Evolutionary conservation across 2,113 vertebrate species (phyloP).

Genomic region (Vireo altiloquus): DNA sequence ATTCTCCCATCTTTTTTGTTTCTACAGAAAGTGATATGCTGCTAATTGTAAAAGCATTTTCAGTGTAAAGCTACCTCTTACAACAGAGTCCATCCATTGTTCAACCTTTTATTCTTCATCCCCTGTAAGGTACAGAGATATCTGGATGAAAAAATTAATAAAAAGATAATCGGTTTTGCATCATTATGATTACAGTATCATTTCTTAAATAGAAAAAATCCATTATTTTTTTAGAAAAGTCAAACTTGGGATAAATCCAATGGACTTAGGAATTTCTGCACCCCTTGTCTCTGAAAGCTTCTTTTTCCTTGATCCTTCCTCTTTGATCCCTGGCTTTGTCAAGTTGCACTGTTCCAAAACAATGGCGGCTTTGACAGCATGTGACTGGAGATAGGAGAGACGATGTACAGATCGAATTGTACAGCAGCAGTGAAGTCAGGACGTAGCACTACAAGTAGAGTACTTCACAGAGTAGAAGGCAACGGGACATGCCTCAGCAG

Average conservation of each 20-base stretch:
- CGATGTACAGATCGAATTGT: fast-evolving
- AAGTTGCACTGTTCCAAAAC: background rate
- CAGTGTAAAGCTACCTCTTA: background rate
- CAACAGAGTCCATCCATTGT: background rate
- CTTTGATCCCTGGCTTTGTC: background rate
- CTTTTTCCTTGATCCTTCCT: background rate
- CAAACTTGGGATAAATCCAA: background rate
- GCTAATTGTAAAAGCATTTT: background rate
- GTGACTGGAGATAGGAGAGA: background rate
- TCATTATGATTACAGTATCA: background rate
- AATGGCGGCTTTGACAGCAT: background rate
- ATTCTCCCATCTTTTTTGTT: background rate
- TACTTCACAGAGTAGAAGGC: background rate
- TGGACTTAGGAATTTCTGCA: background rate
- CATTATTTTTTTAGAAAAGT: background rate
- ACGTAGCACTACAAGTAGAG: background rate
- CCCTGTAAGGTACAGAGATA: background rate
- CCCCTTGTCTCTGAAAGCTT: background rate
- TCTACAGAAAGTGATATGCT: background rate
- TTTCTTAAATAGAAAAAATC: background rate
- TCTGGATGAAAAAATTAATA: background rate
- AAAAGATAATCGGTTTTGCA: background rate
- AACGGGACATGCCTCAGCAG: background rate
- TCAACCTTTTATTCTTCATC: background rate
- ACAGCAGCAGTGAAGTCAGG: background rate